Evolutionary conservation across 2,797 vertebrate species (phyloP).

Genomic region (Anabacerthia variegaticeps): DNA sequence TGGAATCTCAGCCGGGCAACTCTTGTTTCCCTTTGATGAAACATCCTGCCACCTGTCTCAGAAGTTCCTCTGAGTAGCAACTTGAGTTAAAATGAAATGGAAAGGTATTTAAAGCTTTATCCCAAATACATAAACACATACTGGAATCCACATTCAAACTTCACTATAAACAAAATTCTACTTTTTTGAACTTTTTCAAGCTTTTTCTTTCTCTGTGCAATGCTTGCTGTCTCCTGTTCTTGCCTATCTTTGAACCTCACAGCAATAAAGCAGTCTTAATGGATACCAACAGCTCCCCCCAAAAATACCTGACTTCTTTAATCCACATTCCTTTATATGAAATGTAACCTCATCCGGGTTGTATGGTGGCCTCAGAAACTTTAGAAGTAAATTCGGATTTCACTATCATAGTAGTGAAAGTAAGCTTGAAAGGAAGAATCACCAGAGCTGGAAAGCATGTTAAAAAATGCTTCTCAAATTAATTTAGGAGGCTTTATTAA

Average conservation of each 20-base stretch:
- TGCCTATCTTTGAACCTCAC: not conserved
- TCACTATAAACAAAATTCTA: not conserved
- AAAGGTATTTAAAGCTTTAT: not conserved
- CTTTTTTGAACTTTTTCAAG: not conserved
- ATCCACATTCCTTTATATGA: not conserved
- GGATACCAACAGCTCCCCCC: not conserved
- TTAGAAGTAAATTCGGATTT: not conserved
- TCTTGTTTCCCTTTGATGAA: conserved; percentile 2
- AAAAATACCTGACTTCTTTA: not conserved
- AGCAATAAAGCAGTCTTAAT: not conserved
- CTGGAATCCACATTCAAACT: not conserved
- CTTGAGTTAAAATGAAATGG: not conserved
- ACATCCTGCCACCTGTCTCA: conserved; percentile 18
- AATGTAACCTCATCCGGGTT: not conserved
- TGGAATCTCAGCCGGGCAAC: conserved; percentile 25
- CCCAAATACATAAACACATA: not conserved
- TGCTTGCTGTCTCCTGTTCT: not conserved
- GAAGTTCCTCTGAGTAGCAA: not conserved
- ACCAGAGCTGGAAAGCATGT: not conserved
- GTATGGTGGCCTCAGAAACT: not conserved
- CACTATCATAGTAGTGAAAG: not conserved
- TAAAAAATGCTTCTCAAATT: not conserved
- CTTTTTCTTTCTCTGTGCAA: not conserved
- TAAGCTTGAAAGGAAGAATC: not conserved
- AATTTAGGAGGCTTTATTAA: not conserved